Conservation (phyloP, 2,797 vertebrate genomes). For the Garrulus glandarius region DNA sequence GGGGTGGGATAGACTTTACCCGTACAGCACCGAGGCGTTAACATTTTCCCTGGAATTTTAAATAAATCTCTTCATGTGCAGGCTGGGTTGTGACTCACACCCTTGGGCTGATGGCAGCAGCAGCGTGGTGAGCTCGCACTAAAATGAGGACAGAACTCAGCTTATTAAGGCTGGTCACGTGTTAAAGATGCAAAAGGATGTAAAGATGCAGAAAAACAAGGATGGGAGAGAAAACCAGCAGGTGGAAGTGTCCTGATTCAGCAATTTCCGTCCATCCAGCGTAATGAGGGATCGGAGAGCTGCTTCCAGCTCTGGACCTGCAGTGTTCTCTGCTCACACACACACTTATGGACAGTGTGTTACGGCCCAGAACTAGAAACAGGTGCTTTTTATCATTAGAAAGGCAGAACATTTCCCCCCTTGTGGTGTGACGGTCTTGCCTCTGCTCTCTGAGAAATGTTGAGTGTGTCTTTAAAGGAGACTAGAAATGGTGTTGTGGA, state of each 20-base stretch:
- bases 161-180: neutral
- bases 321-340: neutral
- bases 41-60: neutral
- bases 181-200: neutral
- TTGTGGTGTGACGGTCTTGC: rapidly evolving
- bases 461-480: neutral
- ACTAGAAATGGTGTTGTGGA: neutral
- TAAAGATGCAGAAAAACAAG: neutral
- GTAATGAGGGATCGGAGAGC: neutral
- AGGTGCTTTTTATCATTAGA: neutral
- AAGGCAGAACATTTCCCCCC: neutral
- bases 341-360: rapidly evolving
- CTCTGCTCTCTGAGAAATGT: neutral
- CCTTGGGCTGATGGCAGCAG: slow-evolving; percentile 25
- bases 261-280: neutral
- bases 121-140: neutral
- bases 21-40: neutral
- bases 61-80: neutral
- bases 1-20: neutral
- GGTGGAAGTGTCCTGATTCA: neutral
- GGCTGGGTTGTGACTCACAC: slow-evolving; percentile 37
- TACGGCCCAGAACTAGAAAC: neutral
- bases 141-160: neutral
- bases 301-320: neutral
- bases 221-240: neutral